Base-by-base conservation (phyloP, 2,797 vertebrate species). In the Poecilia gillii region DNA sequence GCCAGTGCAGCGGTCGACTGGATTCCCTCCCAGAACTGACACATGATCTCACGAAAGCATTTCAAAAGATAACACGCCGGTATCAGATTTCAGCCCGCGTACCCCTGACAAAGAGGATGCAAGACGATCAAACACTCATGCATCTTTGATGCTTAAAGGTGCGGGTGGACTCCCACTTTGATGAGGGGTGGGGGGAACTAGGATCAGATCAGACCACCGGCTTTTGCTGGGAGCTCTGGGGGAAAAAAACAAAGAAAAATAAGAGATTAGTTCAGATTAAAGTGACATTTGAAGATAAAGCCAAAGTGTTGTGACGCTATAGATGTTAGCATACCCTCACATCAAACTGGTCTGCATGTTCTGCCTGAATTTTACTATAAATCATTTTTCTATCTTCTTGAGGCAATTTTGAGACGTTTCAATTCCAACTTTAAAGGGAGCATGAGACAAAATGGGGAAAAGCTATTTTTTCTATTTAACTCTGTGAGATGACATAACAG, bases 161-260 rank as follows among this genome's bases (percentile, higher is more conserved):
- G 91, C 92, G 93, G 94, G 93, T 93, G 92, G 84, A 88, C 71
- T 86, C 74, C 87, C 87, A 53, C 93, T 94, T 92, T 87, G 88
- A 91, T 85, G 84, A 72, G 82, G 81, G 84, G 84, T 75, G 86
- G 78, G 84, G 76, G 85, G 77, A 71, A 36, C 81, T 46, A 0
- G n/a, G 84, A 92, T 92, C 87, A 87, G 82, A 87, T 85, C 74
- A 57, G 87, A 85, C 81, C 73, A 71, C 36, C 53, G 0, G 78
- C 85, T 91, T 91, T 86, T 89, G 89, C 89, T 85, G 75, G 66
- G 36, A 90, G 75, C 79, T 41, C 81, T 18, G 47, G 72, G 39
- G 1, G 1, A 77, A 28, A 71, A 64, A 88, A 91, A 90, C 87
- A 91, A 87, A 85, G 62, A 80, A 79, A 53, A 53, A 41, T 64